Evolutionary conservation across 2,888 invertebrate species (phyloP).

Genomic region (Anoplius nigerrimus): DNA sequence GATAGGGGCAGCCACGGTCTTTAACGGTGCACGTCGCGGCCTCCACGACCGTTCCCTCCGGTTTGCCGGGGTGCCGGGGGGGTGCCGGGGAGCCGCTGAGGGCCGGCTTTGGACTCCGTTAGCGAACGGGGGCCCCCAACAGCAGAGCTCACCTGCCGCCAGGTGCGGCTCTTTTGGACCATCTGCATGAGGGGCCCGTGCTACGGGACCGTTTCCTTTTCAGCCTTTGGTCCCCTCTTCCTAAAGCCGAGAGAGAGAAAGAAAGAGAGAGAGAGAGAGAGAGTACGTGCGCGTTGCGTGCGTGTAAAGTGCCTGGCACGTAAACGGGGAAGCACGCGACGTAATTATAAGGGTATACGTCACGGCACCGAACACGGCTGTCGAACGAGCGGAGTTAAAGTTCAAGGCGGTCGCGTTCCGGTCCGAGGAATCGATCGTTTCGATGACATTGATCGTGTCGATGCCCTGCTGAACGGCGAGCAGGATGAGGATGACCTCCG

Average conservation of each 20-base stretch:
- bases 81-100: constrained; percentile 13
- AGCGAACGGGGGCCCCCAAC: constrained; percentile 57
- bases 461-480: too few relatives aligned
- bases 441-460: too few relatives aligned
- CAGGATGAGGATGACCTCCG: too few relatives aligned
- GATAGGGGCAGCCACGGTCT: constrained; percentile 28
- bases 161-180: constrained; percentile 63
- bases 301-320: not conserved
- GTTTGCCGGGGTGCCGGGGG: not conserved
- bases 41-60: too few relatives aligned
- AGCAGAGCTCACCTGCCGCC: constrained; percentile 59
- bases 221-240: constrained; percentile 39
- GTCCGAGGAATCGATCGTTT: not conserved
- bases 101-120: constrained; percentile 21
- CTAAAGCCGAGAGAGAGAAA: too few relatives aligned
- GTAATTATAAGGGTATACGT: constrained; percentile 33
- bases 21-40: not conserved
- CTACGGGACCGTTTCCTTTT: constrained; percentile 61
- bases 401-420: not conserved
- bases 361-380: constrained; percentile 11
- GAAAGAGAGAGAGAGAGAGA: too few relatives aligned
- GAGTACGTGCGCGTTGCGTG: constrained; percentile 4
- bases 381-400: not conserved
- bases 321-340: constrained; percentile 37
- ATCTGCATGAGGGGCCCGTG: constrained; percentile 67